phyloP scores from a whole-genome alignment of 2,888 invertebrate species.

The Ischnura elegans region DNA sequence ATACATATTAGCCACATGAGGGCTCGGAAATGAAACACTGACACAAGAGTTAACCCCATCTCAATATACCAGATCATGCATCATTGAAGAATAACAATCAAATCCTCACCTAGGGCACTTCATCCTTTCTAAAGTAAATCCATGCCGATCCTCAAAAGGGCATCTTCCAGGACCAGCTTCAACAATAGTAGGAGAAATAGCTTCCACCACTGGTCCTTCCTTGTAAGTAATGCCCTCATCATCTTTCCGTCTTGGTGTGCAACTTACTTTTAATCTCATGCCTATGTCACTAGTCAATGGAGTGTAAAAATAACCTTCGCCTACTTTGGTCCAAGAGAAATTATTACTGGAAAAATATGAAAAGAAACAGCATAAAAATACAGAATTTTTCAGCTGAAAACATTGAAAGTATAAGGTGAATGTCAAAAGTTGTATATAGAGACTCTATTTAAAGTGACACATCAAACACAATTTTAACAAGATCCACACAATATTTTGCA shows the following conservation, averaged over 20 bases:
- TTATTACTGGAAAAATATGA: slow-evolving; percentile 71
- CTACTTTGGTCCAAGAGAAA: slow-evolving; percentile 82
- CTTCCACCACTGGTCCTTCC: slow-evolving; percentile 81
- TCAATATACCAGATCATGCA: too few species aligned
- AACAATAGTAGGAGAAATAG: slow-evolving; percentile 81
- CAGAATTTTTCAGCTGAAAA: too few species aligned
- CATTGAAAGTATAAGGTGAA: too few species aligned
- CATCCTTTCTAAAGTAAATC: slow-evolving; percentile 83
- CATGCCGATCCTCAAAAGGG: slow-evolving; percentile 90
- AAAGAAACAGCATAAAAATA: too few species aligned
- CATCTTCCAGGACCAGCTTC: slow-evolving; percentile 88
- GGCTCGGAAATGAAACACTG: too few species aligned
- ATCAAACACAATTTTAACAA: too few species aligned
- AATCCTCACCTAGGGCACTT: slow-evolving; percentile 81
- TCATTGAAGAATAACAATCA: slow-evolving; percentile 68
- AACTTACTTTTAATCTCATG: slow-evolving; percentile 83
- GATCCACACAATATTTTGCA: too few species aligned
- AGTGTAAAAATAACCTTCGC: slow-evolving; percentile 81
- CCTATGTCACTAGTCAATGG: slow-evolving; percentile 84
- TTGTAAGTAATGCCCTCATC: slow-evolving; percentile 48
- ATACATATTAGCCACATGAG: too few species aligned
- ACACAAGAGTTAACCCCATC: too few species aligned
- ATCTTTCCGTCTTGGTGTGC: slow-evolving; percentile 74
- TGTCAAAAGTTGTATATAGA: too few species aligned
- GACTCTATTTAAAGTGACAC: too few species aligned